Percentiles rank a stretch among this genome's conserved stretches.
Conservation (phyloP, 2,888 invertebrate species). For the Torymus texanus region DNA sequence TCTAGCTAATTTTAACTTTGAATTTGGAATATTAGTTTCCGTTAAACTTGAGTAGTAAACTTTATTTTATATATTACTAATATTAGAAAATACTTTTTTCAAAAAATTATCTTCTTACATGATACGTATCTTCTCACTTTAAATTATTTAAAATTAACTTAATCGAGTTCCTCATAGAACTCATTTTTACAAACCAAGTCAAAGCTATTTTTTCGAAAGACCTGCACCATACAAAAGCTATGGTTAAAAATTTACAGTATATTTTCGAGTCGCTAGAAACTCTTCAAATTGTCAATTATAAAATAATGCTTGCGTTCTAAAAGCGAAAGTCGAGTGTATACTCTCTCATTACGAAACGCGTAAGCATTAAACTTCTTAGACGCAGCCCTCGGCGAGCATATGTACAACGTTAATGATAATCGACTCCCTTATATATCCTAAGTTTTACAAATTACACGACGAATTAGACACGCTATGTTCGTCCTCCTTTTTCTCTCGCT, state of each 20-base stretch:
- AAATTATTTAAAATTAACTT: no score
- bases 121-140: no score
- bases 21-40: background rate
- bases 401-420: slow-evolving; percentile 30
- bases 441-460: slow-evolving; percentile 51
- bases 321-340: no score
- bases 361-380: background rate
- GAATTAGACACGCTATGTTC: slow-evolving; percentile 29
- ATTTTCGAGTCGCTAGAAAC: background rate
- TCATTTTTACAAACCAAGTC: no score
- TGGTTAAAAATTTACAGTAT: background rate
- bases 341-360: background rate
- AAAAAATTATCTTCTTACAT: background rate
- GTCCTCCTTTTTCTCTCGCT: slow-evolving; percentile 7
- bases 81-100: background rate
- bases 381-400: slow-evolving; percentile 24
- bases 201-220: no score
- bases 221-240: no score
- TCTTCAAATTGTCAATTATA: background rate
- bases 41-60: no score
- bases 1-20: background rate
- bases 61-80: no score
- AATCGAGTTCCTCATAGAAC: no score
- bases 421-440: slow-evolving; percentile 28
- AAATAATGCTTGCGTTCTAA: no score